phyloP scores from a whole-genome alignment of 1,140 invertebrate species.

The Mamestra configurata region DNA sequence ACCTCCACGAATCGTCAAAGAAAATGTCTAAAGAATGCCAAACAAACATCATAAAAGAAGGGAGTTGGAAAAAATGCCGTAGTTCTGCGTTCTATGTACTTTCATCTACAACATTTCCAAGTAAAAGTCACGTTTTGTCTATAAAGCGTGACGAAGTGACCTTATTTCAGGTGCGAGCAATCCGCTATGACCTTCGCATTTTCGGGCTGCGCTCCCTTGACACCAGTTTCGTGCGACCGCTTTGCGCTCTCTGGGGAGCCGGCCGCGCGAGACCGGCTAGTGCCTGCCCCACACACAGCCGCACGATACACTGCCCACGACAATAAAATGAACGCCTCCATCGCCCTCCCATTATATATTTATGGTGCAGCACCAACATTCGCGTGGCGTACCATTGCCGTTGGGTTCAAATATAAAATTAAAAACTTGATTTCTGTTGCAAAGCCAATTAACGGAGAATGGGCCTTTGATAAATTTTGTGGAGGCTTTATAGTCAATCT shows the following conservation, averaged over 20 bases:
- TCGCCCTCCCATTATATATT: constrained; percentile 53
- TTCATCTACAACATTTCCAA: constrained; percentile 65
- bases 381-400: constrained; percentile 35
- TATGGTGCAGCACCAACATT: constrained; percentile 53
- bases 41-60: constrained; percentile 51
- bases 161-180: constrained; percentile 78
- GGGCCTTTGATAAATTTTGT: constrained; percentile 46
- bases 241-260: constrained; percentile 71
- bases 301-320: constrained; percentile 73
- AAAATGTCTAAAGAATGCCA: constrained; percentile 44
- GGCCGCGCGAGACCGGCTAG: constrained; percentile 68
- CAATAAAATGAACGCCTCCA: constrained; percentile 67
- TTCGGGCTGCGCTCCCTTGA: constrained; percentile 67
- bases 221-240: constrained; percentile 72
- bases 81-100: constrained; percentile 49
- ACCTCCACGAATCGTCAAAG: constrained; percentile 18
- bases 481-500: constrained; percentile 51
- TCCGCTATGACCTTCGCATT: constrained; percentile 78
- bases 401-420: constrained; percentile 50
- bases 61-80: constrained; percentile 50
- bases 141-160: constrained; percentile 74
- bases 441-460: constrained; percentile 52
- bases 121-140: constrained; percentile 71
- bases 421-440: constrained; percentile 55
- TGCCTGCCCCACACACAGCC: constrained; percentile 71